Conservation (phyloP, 35 echinoderm and acorn worm species). For the Anneissia japonica region DNA sequence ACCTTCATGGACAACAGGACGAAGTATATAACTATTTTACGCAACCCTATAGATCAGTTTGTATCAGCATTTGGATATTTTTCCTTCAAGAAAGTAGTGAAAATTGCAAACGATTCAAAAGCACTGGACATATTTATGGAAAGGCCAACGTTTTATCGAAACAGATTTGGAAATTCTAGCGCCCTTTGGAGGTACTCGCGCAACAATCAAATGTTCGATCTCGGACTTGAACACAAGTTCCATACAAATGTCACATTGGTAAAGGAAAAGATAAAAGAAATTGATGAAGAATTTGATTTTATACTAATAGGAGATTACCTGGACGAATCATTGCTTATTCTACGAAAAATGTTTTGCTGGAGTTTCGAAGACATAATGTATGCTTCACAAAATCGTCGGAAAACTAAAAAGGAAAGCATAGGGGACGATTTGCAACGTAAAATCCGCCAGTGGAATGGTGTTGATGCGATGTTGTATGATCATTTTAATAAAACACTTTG, state of each 20-base stretch:
- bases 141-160: background rate
- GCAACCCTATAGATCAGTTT: constrained; percentile 39
- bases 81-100: background rate
- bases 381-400: constrained; percentile 11
- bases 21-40: constrained; percentile 31
- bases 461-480: constrained; percentile 5
- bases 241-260: constrained; percentile 27
- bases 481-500: constrained; percentile 24
- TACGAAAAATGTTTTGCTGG: constrained; percentile 75
- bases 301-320: constrained; percentile 80
- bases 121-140: background rate
- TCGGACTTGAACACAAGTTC: constrained; percentile 42
- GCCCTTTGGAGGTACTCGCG: background rate
- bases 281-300: constrained; percentile 63
- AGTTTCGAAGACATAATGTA: constrained; percentile 75
- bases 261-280: constrained; percentile 20
- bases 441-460: background rate
- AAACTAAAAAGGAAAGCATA: background rate
- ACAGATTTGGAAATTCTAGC: background rate
- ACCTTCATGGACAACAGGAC: background rate
- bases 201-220: constrained; percentile 67
- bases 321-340: constrained; percentile 69
- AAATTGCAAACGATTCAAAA: background rate
- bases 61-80: constrained; percentile 35
- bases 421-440: background rate